Conservation (phyloP, 2,113 vertebrate species). For the Lagopus muta region DNA sequence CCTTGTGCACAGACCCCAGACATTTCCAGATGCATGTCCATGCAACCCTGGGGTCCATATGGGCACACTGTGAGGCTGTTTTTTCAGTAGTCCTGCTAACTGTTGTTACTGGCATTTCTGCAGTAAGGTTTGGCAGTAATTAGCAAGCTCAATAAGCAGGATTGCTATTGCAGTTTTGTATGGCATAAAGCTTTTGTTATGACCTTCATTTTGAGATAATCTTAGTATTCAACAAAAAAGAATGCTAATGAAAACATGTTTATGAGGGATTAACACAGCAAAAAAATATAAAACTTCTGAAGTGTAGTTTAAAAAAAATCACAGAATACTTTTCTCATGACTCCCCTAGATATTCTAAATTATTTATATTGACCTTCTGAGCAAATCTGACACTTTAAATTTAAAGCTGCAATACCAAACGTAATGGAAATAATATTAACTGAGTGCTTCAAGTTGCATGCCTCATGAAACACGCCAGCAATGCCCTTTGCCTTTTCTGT, state of each 20-base stretch:
- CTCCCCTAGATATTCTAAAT: constrained; percentile 17
- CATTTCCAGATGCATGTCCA: not conserved
- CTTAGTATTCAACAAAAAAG: constrained; percentile 27
- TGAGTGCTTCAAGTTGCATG: not conserved
- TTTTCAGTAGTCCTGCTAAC: not conserved
- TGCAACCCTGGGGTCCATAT: not conserved
- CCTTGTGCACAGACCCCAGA: not conserved
- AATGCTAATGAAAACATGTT: constrained; percentile 40
- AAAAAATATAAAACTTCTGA: constrained; percentile 20
- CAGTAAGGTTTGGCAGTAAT: constrained; percentile 2
- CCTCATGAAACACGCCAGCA: not conserved
- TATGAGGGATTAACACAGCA: constrained; percentile 35
- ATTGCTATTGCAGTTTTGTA: not conserved
- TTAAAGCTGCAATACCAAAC: constrained; percentile 6
- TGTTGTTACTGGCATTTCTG: not conserved
- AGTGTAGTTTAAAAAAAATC: not conserved
- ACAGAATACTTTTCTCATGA: constrained; percentile 27
- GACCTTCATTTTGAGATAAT: constrained; percentile 42
- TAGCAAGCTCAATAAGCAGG: not conserved
- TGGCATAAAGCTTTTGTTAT: constrained; percentile 15
- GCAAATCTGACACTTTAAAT: constrained; percentile 14
- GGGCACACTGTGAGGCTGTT: not conserved
- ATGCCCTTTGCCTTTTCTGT: not conserved
- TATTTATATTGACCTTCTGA: constrained; percentile 32
- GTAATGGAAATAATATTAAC: not conserved